Base-by-base conservation (phyloP, 2,797 vertebrate genomes). In the Catamblyrhynchus diadema region DNA sequence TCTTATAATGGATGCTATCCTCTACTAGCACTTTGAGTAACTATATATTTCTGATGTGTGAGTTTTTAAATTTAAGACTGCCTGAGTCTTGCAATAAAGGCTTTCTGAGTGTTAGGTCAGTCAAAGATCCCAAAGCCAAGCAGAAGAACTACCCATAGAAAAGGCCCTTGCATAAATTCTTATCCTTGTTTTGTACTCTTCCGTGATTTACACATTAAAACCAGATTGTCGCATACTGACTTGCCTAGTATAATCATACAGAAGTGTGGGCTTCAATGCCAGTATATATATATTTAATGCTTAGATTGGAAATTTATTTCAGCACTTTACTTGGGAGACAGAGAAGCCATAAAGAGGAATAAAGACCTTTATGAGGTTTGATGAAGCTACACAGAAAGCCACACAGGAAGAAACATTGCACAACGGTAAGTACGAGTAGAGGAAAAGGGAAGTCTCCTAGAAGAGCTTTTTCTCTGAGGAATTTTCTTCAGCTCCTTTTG, bases 401-500 rank as follows among this genome's bases (percentile, higher is more conserved):
- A 57, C 80, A 81, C 88, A 89, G 50, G 61, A 93, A 45, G 57
- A 88, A 86, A n/a, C 42, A 27, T 22, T 77, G 56, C 22, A 78
- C 45, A 74, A 59, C 9, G 10, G 44, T 86, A 72, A 59, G 67
- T 66, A 75, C 5, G 1, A 74, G 41, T 2, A 87, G 57, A 64
- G 67, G 75, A 90, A 86, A 90, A 39, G 27, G 51, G 27, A 32
- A 66, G 77, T 81, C 47, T 83, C 35, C 81, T 20, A 35, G 33
- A 85, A 44, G 39, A 65, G 39, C 16, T 60, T 78, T 88, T 86
- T 50, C 50, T 79, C 59, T 48, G 57, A 70, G 79, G 82, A 91
- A 83, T 94, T 94, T 91, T 45, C 56, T 94, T 84, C 86, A 66
- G n/a, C 64, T 93, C 70, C 37, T 94, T 86, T 88, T 71, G 67